Evolutionary conservation across 2,113 vertebrate species (phyloP).

Genomic region (Barnardius zonarius): DNA sequence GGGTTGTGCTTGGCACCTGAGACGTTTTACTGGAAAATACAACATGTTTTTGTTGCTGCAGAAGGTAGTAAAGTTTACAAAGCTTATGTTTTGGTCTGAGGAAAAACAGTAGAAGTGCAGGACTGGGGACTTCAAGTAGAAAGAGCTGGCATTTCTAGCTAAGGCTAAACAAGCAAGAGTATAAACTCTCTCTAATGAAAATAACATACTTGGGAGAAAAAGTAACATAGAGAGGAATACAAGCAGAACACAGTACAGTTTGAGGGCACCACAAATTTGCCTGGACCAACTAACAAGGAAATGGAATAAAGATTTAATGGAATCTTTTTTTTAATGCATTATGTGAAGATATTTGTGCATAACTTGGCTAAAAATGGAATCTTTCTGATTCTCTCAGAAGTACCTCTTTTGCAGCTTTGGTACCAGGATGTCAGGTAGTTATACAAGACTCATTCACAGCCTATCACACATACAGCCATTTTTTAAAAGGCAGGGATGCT

Average conservation of each 20-base stretch:
- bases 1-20: conserved; percentile 52
- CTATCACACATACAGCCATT: background rate
- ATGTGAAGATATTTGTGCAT: background rate
- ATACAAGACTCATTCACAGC: background rate
- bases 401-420: background rate
- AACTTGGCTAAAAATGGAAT: background rate
- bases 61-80: conserved; percentile 30
- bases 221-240: background rate
- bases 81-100: conserved; percentile 39
- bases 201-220: background rate
- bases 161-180: conserved; percentile 21
- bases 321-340: background rate
- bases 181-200: background rate
- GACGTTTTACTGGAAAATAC: conserved; percentile 28
- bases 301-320: background rate
- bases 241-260: background rate
- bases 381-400: background rate
- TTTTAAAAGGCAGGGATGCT: background rate
- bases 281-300: background rate
- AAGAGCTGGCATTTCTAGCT: background rate
- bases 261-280: background rate
- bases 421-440: background rate
- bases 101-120: conserved; percentile 25
- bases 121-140: conserved; percentile 12
- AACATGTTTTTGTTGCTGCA: conserved; percentile 46